Evolutionary conservation across 2,797 vertebrate genomes (phyloP), one percentile per base, ranked within the genome.

Genomic region (Rhyacichthys aspro): DNA sequence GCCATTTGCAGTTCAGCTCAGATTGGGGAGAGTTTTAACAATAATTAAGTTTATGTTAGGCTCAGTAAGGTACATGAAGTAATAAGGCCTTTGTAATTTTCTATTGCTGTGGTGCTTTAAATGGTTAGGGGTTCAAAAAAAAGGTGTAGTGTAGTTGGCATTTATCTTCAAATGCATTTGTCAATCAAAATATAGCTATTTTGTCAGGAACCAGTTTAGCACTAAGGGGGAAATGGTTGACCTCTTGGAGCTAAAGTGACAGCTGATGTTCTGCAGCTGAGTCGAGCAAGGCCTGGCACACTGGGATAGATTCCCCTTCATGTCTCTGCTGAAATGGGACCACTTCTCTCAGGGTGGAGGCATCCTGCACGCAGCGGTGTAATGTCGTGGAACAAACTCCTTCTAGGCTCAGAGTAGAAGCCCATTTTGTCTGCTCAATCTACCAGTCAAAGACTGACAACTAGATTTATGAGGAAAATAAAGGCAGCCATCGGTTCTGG

Each of bases 361-460:
- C 68, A 43, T 81, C 74, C 74, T 69, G 63, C 67, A 76, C 83
- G 84, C 76, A 81, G 61, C 28, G 16, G 76, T 65, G 77, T 90
- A 91, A 91, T 90, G 89, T 90, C 37, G 80, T 87, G 87, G 89
- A 92, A 91, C 87, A 88, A 88, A 88, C 83, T 84, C 79, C 78
- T 86, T 62, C 72, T 70, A 81, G 87, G 79, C 81, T 77, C 56
- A 49, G 62, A 76, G 80, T 65, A 55, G 72, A 63, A 73, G 65
- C 79, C 72, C 63, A 64, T 81, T 88, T 83, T 83, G 79, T 83
- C 81, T 85, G 82, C 82, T 86, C 83, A 76, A 86, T 89, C 82
- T 85, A 84, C 82, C 83, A 84, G 79, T 80, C 83, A 66, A 43
- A 67, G 48, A 59, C 69, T 78, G 82, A 84, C 78, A 84, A 60